These are phyloP conservation scores for Nicator chloris DNA, from an alignment of 2,113 vertebrate genomes.

Conservation along the genomic window DNA sequence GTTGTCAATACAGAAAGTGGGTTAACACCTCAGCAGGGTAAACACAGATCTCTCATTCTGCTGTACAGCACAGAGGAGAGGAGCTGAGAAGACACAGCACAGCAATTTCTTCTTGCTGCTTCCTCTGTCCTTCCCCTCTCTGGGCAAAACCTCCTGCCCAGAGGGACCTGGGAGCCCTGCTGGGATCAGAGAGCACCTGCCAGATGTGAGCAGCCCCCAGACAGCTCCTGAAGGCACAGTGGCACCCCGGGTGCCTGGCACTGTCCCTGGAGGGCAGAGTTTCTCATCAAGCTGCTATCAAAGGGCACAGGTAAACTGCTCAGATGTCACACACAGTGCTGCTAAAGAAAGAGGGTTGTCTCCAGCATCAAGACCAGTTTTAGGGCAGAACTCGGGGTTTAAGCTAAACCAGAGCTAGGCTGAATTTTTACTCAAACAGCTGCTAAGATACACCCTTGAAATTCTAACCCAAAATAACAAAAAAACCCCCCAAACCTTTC, in stretches of 20 bases:
- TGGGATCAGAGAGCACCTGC: neutral
- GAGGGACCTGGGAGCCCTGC: neutral
- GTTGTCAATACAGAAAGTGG: neutral
- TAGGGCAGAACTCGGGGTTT: neutral
- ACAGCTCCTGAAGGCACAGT: neutral
- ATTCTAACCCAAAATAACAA: neutral
- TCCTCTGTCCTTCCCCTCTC: neutral
- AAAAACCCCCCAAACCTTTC: neutral
- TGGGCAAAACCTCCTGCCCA: neutral
- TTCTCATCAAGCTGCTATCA: neutral
- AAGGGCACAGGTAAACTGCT: neutral
- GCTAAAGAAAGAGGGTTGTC: neutral
- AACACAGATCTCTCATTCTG: neutral
- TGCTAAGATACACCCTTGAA: neutral
- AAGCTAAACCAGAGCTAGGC: neutral
- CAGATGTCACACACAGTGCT: neutral
- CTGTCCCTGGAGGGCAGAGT: neutral
- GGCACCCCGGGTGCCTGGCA: neutral
- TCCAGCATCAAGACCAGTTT: neutral
- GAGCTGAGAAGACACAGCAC: neutral
- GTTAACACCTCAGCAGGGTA: neutral
- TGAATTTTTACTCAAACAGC: neutral
- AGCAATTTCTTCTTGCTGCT: neutral
- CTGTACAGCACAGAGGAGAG: neutral
- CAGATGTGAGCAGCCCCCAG: neutral